Percentiles rank a stretch among this genome's conserved stretches.
Conservation (phyloP, 2,888 invertebrate genomes). For the Drosophila testacea region DNA sequence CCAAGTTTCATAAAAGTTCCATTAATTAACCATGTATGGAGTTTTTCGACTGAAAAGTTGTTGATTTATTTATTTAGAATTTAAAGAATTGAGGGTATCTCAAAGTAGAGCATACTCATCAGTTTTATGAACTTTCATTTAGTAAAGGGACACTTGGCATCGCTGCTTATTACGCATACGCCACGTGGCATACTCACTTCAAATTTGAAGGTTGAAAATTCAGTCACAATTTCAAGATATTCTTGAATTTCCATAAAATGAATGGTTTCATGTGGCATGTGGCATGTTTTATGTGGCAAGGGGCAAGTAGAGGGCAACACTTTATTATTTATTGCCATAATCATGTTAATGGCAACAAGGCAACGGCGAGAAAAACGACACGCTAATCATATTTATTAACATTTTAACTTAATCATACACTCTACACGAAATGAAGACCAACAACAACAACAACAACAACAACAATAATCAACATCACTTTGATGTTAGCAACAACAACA, state of each 20-base stretch:
- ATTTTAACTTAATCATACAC: conserved; percentile 71
- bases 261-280: conserved; percentile 13
- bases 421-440: conserved; percentile 22
- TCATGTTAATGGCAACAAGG: conserved; percentile 70
- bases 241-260: conserved; percentile 32
- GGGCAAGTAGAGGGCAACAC: conserved; percentile 35
- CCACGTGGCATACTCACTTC: conserved; percentile 48
- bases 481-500: conserved; percentile 33
- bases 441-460: conserved; percentile 9
- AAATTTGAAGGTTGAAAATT: conserved; percentile 34
- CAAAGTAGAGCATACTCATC: no score
- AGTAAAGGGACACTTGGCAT: neutral
- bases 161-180: conserved; percentile 35
- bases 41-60: neutral
- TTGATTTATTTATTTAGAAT: neutral
- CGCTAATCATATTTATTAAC: conserved; percentile 73
- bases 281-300: conserved; percentile 1
- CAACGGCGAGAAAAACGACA: conserved; percentile 50
- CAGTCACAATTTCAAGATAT: conserved; percentile 6
- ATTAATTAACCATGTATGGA: conserved; percentile 7
- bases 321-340: conserved; percentile 75
- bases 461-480: conserved; percentile 25
- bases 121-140: neutral
- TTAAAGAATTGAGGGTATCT: neutral
- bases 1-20: conserved; percentile 5